Conservation (phyloP, 1,140 invertebrate species). For the Plodia interpunctella region DNA sequence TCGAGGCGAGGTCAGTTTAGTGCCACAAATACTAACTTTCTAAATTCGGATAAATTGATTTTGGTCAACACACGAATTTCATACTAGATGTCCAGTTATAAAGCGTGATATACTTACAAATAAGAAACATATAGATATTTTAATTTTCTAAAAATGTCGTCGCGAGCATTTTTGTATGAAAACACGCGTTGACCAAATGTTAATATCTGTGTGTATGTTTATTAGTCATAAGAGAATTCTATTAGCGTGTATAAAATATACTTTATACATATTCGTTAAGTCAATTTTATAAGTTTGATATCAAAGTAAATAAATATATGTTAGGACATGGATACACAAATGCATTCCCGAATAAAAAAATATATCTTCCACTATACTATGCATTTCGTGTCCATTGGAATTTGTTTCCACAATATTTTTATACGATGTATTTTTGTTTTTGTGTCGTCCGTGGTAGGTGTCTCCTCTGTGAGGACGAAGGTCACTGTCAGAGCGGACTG, state of each 20-base stretch:
- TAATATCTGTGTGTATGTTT: not conserved
- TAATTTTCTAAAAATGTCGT: conserved; percentile 16
- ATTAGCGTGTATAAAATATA: conserved; percentile 30
- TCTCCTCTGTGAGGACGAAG: conserved; percentile 27
- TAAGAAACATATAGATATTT: no score
- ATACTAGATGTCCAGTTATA: no score
- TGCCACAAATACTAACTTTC: conserved; percentile 20
- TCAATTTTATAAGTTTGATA: conserved; percentile 63
- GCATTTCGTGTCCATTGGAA: conserved; percentile 45
- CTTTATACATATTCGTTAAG: conserved; percentile 49
- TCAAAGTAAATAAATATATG: conserved; percentile 24
- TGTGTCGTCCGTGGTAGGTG: conserved; percentile 25
- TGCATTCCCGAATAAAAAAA: conserved; percentile 50
- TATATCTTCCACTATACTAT: conserved; percentile 52
- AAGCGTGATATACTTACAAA: no score
- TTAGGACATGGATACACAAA: conserved; percentile 38
- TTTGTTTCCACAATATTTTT: conserved; percentile 28
- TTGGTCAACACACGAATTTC: conserved; percentile 4
- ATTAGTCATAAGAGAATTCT: conserved; percentile 23
- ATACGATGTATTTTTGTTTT: conserved; percentile 25
- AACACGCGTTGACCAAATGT: not conserved
- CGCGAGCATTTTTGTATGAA: conserved; percentile 11
- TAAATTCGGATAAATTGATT: not conserved
- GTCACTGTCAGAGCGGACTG: not conserved
- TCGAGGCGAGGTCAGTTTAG: conserved; percentile 16